Conservation (phyloP, 2,888 invertebrate genomes). For the Chydorus sphaericus region DNA sequence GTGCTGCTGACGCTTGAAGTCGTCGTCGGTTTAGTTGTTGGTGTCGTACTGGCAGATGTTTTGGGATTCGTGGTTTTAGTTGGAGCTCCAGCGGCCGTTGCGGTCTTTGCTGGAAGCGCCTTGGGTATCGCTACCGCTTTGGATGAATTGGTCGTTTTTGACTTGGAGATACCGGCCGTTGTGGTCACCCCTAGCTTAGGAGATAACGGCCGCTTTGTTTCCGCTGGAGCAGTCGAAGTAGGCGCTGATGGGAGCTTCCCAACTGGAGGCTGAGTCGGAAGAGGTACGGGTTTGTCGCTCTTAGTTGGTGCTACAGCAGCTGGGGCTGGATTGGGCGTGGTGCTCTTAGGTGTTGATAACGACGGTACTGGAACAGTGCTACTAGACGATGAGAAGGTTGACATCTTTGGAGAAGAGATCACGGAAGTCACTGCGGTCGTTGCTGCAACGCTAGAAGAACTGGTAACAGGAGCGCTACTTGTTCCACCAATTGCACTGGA, state of each 20-base stretch:
- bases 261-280: neutral
- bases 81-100: slow-evolving; percentile 14
- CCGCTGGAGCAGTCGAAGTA: neutral
- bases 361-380: too few relatives aligned
- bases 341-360: too few relatives aligned
- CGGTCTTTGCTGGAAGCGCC: slow-evolving; percentile 13
- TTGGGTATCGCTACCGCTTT: slow-evolving; percentile 7
- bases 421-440: neutral
- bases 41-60: slow-evolving; percentile 19
- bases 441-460: neutral
- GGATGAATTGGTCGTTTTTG: neutral
- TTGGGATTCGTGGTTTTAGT: slow-evolving; percentile 11
- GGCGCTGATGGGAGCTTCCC: neutral
- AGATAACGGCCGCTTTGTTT: neutral
- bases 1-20: slow-evolving; percentile 17
- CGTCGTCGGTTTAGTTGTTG: slow-evolving; percentile 16
- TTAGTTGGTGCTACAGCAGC: too few relatives aligned
- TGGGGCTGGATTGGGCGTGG: too few relatives aligned
- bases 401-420: too few relatives aligned
- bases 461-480: neutral
- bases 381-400: too few relatives aligned
- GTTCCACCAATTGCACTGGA: neutral
- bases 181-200: neutral
- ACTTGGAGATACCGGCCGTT: slow-evolving; percentile 2
- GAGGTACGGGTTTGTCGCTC: neutral